Evolutionary conservation across 2,888 invertebrate genomes (phyloP).

Genomic region (Eilema griseolum): DNA sequence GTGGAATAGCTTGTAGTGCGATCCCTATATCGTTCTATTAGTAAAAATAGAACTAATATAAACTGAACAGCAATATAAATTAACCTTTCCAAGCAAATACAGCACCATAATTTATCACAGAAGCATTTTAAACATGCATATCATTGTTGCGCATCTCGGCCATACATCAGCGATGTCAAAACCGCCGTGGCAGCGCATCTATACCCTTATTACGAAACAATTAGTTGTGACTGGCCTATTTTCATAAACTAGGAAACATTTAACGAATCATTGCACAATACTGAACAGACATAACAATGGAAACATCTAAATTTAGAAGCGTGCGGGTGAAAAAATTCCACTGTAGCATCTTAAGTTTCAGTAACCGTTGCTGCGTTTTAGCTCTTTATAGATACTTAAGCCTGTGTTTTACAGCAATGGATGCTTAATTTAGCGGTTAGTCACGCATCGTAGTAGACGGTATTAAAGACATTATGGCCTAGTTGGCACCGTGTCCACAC

Average conservation of each 20-base stretch:
- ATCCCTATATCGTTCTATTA: background rate
- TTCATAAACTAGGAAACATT: slow-evolving; percentile 79
- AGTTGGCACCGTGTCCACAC: slow-evolving; percentile 73
- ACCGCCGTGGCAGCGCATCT: slow-evolving; percentile 32
- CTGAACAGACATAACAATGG: slow-evolving; percentile 81
- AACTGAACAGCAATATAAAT: slow-evolving; percentile 25
- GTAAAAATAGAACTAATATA: background rate
- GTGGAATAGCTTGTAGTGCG: background rate
- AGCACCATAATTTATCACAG: slow-evolving; percentile 26
- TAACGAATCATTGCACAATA: slow-evolving; percentile 76
- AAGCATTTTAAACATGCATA: slow-evolving; percentile 33
- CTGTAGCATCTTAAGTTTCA: slow-evolving; percentile 31
- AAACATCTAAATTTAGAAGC: slow-evolving; percentile 69
- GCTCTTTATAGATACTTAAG: background rate
- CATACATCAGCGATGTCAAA: slow-evolving; percentile 40
- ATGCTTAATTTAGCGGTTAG: slow-evolving; percentile 34
- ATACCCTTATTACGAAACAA: slow-evolving; percentile 70
- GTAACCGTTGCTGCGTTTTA: slow-evolving; percentile 51
- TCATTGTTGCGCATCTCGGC: slow-evolving; percentile 28
- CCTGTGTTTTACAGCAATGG: slow-evolving; percentile 50
- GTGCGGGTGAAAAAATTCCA: slow-evolving; percentile 58
- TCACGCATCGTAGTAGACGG: slow-evolving; percentile 55
- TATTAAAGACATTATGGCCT: slow-evolving; percentile 77
- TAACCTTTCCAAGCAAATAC: slow-evolving; percentile 29
- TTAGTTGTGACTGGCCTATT: slow-evolving; percentile 69